A percentile compares a stretch with the other conserved stretches of the same genome.
Conservation (phyloP, 2,113 vertebrate genomes). For the Balaenoptera acutorostrata region DNA sequence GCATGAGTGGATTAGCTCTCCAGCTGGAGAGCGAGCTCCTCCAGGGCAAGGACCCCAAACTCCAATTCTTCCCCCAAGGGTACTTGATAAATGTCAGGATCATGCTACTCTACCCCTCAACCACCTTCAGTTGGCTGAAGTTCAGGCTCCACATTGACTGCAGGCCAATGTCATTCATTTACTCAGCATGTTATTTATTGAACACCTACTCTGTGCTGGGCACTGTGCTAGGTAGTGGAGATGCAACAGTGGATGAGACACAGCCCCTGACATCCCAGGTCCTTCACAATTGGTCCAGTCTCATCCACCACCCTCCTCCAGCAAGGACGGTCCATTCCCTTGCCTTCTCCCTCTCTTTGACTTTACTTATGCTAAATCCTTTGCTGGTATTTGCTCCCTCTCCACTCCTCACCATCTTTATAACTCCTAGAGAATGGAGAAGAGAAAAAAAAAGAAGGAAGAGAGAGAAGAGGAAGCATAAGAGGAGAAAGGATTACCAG, state of each 20-base stretch:
- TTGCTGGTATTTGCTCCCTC: background rate
- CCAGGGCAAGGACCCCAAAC: background rate
- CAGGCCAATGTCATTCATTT: background rate
- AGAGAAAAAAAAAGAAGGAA: background rate
- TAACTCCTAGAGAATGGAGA: background rate
- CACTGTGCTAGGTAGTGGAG: background rate
- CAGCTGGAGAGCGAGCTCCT: background rate
- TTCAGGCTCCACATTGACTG: background rate
- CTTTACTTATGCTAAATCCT: background rate
- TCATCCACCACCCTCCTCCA: background rate
- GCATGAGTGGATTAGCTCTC: background rate
- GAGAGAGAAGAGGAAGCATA: background rate
- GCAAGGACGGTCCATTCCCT: background rate
- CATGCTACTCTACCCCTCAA: background rate
- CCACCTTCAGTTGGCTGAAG: background rate
- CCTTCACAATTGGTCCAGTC: background rate
- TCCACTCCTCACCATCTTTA: background rate
- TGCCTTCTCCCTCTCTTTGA: background rate
- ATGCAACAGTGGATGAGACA: background rate
- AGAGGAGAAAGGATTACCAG: background rate
- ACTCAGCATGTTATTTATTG: background rate
- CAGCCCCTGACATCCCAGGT: background rate
- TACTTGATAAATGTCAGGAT: background rate
- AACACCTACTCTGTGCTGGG: background rate
- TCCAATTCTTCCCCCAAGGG: background rate